phyloP scores from a whole-genome alignment of 2,797 vertebrate genomes.

The Cercopithecus neglectus region DNA sequence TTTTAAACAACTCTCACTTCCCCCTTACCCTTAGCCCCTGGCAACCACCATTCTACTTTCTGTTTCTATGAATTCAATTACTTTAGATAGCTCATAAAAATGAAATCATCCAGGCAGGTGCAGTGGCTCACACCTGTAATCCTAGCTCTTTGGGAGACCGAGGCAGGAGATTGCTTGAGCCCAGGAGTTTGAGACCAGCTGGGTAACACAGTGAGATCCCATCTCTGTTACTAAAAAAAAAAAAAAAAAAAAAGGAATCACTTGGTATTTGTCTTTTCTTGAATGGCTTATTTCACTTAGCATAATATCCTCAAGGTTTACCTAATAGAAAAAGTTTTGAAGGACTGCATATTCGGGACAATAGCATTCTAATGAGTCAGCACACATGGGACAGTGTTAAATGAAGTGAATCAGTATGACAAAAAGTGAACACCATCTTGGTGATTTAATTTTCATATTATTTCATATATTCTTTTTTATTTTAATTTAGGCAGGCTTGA shows the following conservation, averaged over 20 bases:
- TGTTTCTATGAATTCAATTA: neutral
- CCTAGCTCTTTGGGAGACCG: no score
- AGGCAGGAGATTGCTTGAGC: no score
- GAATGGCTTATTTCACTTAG: neutral
- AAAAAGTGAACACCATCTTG: neutral
- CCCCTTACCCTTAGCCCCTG: neutral
- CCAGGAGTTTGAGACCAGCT: no score
- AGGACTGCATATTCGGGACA: neutral
- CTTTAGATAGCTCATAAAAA: neutral
- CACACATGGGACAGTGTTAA: neutral
- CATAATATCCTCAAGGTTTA: neutral
- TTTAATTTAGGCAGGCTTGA: no score
- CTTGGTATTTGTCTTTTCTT: neutral
- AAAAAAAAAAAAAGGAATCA: neutral
- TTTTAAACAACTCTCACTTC: neutral
- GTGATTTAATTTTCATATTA: neutral
- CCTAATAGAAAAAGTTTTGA: neutral
- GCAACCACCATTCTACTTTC: neutral
- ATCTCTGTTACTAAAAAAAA: no score
- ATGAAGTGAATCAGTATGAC: neutral
- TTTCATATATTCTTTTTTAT: neutral
- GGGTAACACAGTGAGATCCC: no score
- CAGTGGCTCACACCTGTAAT: no score
- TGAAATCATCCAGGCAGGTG: neutral
- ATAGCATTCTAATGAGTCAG: neutral